Percentiles rank a stretch among this genome's conserved stretches.
Evolutionary conservation across 2,113 vertebrate genomes (phyloP).

Genomic region (Machaerirhynchus nigripectus): DNA sequence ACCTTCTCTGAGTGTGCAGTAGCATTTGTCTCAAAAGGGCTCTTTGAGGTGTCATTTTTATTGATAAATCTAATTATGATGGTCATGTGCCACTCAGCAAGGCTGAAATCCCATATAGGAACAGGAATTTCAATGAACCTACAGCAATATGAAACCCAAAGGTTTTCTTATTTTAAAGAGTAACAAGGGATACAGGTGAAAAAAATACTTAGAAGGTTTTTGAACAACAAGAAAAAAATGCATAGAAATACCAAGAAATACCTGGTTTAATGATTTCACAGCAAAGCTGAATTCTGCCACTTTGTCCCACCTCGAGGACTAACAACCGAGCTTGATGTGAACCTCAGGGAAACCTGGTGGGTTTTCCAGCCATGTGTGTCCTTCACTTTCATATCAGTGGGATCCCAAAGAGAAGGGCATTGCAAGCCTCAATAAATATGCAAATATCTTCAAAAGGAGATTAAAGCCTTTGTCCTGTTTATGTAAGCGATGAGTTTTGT

Average conservation of each 20-base stretch:
- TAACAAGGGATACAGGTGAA: background rate
- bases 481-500: background rate
- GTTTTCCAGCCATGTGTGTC: background rate
- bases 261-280: background rate
- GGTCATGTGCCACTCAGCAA: background rate
- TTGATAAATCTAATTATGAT: background rate
- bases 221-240: background rate
- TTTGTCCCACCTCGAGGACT: background rate
- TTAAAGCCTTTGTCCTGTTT: background rate
- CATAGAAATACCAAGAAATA: background rate
- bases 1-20: background rate
- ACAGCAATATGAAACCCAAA: background rate
- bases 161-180: background rate
- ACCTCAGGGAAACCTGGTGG: background rate
- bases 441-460: slow-evolving; percentile 8
- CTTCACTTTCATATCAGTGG: background rate
- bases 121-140: background rate
- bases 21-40: background rate
- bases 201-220: background rate
- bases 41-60: background rate
- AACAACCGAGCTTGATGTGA: background rate
- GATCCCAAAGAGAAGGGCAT: background rate
- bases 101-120: background rate
- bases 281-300: background rate
- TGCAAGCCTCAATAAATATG: background rate